phyloP scores from a whole-genome alignment of 2,888 invertebrate species.

The Drosophila incognita region DNA sequence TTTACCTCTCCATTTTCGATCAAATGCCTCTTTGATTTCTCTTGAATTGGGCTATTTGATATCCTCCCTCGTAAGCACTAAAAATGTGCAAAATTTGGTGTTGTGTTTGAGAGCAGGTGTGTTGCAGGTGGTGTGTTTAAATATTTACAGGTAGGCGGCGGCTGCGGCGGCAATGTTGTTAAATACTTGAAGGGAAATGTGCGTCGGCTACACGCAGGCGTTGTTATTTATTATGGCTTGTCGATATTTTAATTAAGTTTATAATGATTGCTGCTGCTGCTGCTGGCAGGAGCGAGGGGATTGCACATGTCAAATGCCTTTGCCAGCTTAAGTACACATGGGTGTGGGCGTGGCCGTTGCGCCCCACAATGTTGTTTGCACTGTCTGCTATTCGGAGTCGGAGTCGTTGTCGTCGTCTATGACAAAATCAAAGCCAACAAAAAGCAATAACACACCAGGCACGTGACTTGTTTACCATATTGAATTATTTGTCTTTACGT shows the following conservation, averaged over 20 bases:
- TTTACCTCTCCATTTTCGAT: too few relatives aligned
- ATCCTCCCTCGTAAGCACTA: conserved; percentile 1
- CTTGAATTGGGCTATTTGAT: neutral
- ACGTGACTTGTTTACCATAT: conserved; percentile 83
- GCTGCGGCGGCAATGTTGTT: conserved; percentile 23
- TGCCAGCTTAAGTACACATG: conserved; percentile 14
- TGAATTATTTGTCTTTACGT: conserved; percentile 75
- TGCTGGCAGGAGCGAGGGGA: neutral
- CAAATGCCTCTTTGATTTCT: neutral
- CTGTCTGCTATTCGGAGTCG: conserved; percentile 32
- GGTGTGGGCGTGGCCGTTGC: conserved; percentile 13
- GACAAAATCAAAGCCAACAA: conserved; percentile 64
- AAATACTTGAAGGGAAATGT: conserved; percentile 36
- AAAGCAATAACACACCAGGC: conserved; percentile 72
- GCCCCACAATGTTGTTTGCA: conserved; percentile 12
- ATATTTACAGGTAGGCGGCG: conserved; percentile 39
- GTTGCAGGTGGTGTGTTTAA: conserved; percentile 31
- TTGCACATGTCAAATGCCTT: neutral
- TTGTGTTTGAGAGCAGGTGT: conserved; percentile 14
- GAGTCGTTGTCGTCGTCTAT: conserved; percentile 35
- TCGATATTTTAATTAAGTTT: conserved; percentile 78
- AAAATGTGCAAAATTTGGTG: conserved; percentile 8
- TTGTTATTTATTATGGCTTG: conserved; percentile 55
- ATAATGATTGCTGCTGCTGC: conserved; percentile 59
- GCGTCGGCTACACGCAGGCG: conserved; percentile 43